phyloP scores from a whole-genome alignment of 2,797 vertebrate genomes.

The Schizothorax lantsangensis region DNA sequence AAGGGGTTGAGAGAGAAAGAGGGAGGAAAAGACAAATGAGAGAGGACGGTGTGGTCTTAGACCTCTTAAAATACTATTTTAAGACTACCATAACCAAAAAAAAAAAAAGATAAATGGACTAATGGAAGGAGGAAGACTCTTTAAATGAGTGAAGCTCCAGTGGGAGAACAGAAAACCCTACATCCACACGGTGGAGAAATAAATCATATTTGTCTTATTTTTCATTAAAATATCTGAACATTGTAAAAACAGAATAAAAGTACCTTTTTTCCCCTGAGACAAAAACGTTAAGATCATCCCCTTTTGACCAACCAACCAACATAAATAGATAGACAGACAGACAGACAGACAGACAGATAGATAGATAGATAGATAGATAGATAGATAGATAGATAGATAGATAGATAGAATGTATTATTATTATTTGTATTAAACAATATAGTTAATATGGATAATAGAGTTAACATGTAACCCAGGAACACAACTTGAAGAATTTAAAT shows the following conservation, averaged over 20 bases:
- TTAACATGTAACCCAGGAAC: background rate
- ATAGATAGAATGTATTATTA: no score
- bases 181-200: background rate
- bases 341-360: no score
- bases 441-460: no score
- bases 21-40: slow-evolving; percentile 4
- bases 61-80: slow-evolving; percentile 42
- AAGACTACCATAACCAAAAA: slow-evolving; percentile 16
- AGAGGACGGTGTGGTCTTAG: background rate
- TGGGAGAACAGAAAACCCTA: slow-evolving; percentile 9
- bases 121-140: background rate
- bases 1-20: slow-evolving; percentile 50
- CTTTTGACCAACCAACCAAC: background rate
- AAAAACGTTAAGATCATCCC: background rate
- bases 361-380: no score
- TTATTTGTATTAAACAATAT: no score
- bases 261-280: background rate
- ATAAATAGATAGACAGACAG: no score
- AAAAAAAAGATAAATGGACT: slow-evolving; percentile 26
- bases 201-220: background rate
- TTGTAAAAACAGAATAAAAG: background rate
- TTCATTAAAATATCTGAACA: background rate
- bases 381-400: no score
- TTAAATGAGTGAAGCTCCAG: background rate
- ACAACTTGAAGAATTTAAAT: background rate